A percentile compares a stretch with the other conserved stretches of the same genome.
Conservation (phyloP, 1,140 invertebrate species). For the Eueides isabella region DNA sequence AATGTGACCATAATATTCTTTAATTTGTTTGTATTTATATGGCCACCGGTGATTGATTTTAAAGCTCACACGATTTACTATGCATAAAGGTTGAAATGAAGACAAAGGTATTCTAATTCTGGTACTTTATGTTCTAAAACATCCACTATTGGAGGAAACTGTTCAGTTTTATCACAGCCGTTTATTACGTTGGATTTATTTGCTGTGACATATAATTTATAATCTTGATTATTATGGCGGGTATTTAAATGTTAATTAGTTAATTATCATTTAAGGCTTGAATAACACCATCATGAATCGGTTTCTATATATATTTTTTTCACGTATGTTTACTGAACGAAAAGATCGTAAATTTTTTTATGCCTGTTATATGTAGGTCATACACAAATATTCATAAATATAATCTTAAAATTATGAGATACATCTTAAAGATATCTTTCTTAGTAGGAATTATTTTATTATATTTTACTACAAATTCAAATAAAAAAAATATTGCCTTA, state of each 20-base stretch:
- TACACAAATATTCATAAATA: no score
- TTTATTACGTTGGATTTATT: conserved; percentile 22
- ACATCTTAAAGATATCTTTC: no score
- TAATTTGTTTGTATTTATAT: conserved; percentile 51
- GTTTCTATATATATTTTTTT: no score
- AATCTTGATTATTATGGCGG: neutral
- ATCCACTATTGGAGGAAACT: neutral
- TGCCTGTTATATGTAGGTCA: no score
- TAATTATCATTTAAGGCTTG: neutral
- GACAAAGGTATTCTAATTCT: conserved; percentile 44
- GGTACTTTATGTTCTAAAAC: conserved; percentile 20
- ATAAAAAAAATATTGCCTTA: no score
- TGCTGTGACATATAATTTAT: conserved; percentile 7
- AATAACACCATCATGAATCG: no score
- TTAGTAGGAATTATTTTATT: no score
- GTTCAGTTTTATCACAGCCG: conserved; percentile 10
- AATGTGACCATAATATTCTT: conserved; percentile 47
- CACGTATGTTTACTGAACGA: no score
- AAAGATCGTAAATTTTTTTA: no score
- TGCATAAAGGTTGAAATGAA: conserved; percentile 28
- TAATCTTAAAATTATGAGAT: no score
- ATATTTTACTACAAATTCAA: no score
- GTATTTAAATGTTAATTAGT: conserved; percentile 3
- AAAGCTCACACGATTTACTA: conserved; percentile 51
- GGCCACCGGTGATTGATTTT: conserved; percentile 56